Percentiles rank a stretch among this genome's conserved stretches.
These are phyloP conservation scores for Adelognathus sp. DNA, from an alignment of 2,888 invertebrate genomes.

Conservation along the genomic window DNA sequence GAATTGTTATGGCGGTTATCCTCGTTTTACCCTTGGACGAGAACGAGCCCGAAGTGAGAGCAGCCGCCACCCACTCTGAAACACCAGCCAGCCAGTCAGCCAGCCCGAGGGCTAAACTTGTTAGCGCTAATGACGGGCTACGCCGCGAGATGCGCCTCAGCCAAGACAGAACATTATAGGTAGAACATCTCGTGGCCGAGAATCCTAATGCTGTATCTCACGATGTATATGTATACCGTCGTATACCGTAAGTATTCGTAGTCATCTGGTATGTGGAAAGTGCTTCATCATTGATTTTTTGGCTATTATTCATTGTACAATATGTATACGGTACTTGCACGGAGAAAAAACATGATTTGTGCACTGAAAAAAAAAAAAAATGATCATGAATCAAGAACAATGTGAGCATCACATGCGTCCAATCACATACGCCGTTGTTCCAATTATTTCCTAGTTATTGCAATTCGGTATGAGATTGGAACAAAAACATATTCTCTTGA, in stretches of 20 bases:
- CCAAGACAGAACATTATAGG: constrained; percentile 57
- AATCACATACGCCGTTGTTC: too few relatives aligned
- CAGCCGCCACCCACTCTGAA: constrained; percentile 12
- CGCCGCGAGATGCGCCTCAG: constrained; percentile 69
- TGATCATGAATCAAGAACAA: too few relatives aligned
- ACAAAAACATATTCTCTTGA: too few relatives aligned
- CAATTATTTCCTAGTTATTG: too few relatives aligned
- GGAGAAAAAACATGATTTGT: too few relatives aligned
- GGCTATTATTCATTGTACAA: neutral
- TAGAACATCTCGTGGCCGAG: constrained; percentile 37
- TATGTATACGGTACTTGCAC: too few relatives aligned
- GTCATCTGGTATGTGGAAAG: neutral
- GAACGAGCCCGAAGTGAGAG: neutral
- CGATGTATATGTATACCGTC: neutral
- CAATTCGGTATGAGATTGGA: too few relatives aligned
- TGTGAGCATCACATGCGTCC: too few relatives aligned
- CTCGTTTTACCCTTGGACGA: neutral
- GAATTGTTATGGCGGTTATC: neutral
- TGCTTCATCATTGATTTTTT: neutral
- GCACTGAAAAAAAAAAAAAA: too few relatives aligned
- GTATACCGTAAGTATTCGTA: neutral
- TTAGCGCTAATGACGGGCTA: constrained; percentile 78
- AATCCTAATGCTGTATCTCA: constrained; percentile 23
- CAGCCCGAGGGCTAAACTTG: constrained; percentile 76
- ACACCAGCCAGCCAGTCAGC: constrained; percentile 1